Conservation (phyloP, 2,113 vertebrate species). For the Centrocercus urophasianus region DNA sequence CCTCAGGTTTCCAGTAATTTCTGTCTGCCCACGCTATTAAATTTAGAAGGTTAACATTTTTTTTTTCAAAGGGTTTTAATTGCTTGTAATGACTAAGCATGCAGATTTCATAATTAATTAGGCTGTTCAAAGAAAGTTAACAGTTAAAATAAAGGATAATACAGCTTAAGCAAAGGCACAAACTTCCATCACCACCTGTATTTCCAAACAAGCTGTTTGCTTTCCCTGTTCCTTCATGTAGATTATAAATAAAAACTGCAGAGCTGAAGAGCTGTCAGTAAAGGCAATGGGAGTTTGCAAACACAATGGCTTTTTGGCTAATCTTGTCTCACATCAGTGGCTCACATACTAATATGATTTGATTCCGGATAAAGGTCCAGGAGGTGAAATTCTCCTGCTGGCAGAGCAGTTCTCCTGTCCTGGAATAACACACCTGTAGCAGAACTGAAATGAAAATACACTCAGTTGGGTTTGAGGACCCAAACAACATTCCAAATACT, state of each 20-base stretch:
- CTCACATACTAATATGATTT: not conserved
- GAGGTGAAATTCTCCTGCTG: not conserved
- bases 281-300: not conserved
- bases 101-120: not conserved
- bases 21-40: accelerated
- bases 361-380: not conserved
- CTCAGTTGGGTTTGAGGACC: not conserved
- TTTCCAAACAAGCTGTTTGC: not conserved
- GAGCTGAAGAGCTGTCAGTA: not conserved
- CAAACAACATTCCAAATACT: not conserved
- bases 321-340: not conserved
- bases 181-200: not conserved
- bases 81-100: not conserved
- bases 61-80: not conserved
- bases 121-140: not conserved
- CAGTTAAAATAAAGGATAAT: not conserved
- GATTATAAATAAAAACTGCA: not conserved
- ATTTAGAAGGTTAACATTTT: not conserved
- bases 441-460: not conserved
- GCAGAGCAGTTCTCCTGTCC: not conserved
- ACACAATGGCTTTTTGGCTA: not conserved
- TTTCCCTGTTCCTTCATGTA: not conserved
- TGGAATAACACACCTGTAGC: not conserved
- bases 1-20: not conserved
- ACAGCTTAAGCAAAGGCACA: not conserved